Evolutionary conservation across 2,888 invertebrate species (phyloP), one percentile per base, ranked within the genome.

Genomic region (Cerastis rubricosa): DNA sequence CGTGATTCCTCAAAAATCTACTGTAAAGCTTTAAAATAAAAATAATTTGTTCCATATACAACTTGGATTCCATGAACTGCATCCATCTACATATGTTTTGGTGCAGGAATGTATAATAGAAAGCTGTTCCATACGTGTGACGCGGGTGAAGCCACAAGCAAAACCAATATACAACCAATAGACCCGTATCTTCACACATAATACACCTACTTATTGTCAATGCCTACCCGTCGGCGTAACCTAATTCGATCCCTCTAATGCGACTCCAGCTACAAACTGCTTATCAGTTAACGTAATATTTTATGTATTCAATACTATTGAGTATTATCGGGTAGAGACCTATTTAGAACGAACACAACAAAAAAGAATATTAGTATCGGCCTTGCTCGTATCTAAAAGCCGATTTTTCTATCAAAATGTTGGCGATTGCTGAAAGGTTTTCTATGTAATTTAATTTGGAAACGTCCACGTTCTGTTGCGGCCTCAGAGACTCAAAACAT

Each of bases 361-460:
- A 68, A 84, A 65, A 69, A 11, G 8, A 78, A 76, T 54, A 74
- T 71, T 65, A 74, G 74, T 75, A 61, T 57, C 43, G 17, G 19
- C 47, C 25, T 71, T 71, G 43, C 17, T 59, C 59, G 43, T 66
- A 47, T 69, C 17, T 67, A 63, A 70, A 84, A 82, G 72, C 71
- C 77, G 64, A 79, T 78, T 83, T 79, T 81, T 79, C 69, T 79
- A 71, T 70, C 74, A 83, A 78, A 81, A 85, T 76, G 76, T 84
- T 84, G 64, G 11, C 66, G 78, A 87, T 85, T 79, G 59, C 80
- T 88, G 78, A 87, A 88, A 89, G 88, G 86, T 87, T 88, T 85
- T 86, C 83, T 78, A 47, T 82, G 86, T 89, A 83, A 88, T 89
- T 89, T 81, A 84, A 87, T 89, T 88, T 84, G 35, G 78, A 59